phyloP scores from a whole-genome alignment of 2,113 vertebrate genomes.

The Hippopotamus amphibius region DNA sequence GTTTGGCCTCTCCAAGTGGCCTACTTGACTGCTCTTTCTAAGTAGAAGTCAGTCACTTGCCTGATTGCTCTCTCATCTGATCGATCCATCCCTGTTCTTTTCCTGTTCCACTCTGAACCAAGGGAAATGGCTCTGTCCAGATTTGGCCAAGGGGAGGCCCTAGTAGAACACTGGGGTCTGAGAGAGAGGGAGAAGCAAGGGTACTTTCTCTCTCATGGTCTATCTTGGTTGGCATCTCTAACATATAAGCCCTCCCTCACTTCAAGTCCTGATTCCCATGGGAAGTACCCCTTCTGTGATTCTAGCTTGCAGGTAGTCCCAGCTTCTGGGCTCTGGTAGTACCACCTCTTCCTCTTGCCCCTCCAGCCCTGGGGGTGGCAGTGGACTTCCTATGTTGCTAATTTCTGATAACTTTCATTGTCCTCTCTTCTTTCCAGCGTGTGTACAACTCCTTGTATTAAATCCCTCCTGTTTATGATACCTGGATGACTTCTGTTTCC shows the following conservation, averaged over 20 bases:
- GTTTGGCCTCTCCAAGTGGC: not conserved
- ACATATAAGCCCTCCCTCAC: not conserved
- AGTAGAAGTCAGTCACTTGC: not conserved
- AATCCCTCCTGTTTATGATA: not conserved
- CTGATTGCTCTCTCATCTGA: not conserved
- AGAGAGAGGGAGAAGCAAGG: not conserved
- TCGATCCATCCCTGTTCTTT: not conserved
- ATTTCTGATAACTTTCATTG: not conserved
- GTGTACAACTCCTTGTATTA: not conserved
- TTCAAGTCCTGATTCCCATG: not conserved
- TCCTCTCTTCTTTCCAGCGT: not conserved
- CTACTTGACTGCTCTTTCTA: not conserved
- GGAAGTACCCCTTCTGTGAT: not conserved
- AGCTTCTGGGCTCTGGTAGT: not conserved
- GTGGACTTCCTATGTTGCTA: not conserved
- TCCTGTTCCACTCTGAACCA: not conserved
- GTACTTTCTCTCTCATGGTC: not conserved
- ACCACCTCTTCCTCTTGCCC: not conserved
- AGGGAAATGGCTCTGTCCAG: not conserved
- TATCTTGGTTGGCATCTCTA: not conserved
- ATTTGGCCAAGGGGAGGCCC: not conserved
- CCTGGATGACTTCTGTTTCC: not conserved
- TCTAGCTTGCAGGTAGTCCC: not conserved
- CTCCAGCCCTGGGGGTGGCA: no score
- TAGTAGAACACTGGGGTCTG: not conserved